phyloP scores from a whole-genome alignment of 2,888 invertebrate genomes.

The Synergus gifuensis region DNA sequence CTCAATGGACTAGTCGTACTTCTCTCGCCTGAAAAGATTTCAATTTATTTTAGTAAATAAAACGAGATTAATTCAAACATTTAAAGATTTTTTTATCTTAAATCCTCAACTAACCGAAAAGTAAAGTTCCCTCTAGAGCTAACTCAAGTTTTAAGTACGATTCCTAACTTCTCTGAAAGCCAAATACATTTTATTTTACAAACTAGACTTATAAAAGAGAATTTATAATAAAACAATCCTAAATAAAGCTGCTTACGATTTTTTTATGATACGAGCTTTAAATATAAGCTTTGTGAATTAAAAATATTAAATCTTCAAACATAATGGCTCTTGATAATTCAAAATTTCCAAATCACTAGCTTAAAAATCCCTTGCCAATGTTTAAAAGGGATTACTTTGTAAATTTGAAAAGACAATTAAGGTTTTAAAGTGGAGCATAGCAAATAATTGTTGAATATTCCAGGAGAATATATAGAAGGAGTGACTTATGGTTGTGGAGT shows the following conservation, averaged over 20 bases:
- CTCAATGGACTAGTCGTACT: constrained; percentile 65
- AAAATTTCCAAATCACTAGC: too few species aligned
- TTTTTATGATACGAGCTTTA: too few species aligned
- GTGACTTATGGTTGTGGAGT: constrained; percentile 47
- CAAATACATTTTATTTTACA: constrained; percentile 10
- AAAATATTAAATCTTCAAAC: too few species aligned
- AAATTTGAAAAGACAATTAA: background rate
- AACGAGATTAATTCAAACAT: constrained; percentile 7
- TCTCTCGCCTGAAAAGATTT: constrained; percentile 49
- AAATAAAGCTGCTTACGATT: background rate
- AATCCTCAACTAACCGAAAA: background rate
- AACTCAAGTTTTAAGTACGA: constrained; percentile 17
- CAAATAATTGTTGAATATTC: background rate
- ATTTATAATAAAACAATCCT: background rate
- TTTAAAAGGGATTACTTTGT: background rate
- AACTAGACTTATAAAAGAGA: background rate
- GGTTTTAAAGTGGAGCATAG: background rate
- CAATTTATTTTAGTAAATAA: constrained; percentile 5
- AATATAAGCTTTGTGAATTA: too few species aligned
- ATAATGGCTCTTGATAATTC: too few species aligned
- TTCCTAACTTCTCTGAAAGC: constrained; percentile 24
- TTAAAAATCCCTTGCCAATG: too few species aligned
- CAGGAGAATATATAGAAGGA: constrained; percentile 8
- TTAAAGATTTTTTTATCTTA: background rate
- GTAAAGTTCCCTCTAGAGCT: background rate